Evolutionary conservation across 2,888 invertebrate species (phyloP), one percentile per base, ranked within the genome.

Genomic region (Epistrophe eligans): DNA sequence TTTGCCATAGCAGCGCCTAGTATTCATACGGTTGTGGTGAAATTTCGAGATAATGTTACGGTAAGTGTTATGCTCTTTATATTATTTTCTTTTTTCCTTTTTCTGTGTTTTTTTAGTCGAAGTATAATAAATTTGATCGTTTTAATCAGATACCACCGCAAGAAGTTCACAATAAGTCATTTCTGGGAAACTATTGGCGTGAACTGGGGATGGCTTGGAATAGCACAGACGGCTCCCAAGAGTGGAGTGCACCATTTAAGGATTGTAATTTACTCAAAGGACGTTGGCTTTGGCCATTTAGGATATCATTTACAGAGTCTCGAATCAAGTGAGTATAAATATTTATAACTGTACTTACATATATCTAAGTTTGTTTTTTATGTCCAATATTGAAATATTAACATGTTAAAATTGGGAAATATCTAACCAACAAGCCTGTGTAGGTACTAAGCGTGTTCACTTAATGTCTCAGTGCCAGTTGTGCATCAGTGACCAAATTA

Each of bases 251-350:
- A n/a, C 93, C 93, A 24, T 93, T 93, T 85, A 90, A 91, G 79
- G 93, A 93, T 89, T 93, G 93, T 89, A 92, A 91, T 89, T 90
- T 93, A 79, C 89, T 93, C 79, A 90, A 91, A 55, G 91, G 92
- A 32, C 91, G 93, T 89, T 93, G 93, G 93, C 88, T 93, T 28
- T 93, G 93, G 93, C 93, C 93, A 32, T 93, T 93, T 91, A 92
- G 93, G 89, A 91, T 92, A 89, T 93, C 93, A 84, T 92, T 91
- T 88, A 90, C 90, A 77, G 92, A 92, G 89, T 90, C 90, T 73
- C 91, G 91, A 90, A 91, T 92, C 89, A 93, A 92, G 93, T 93
- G 83, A 90, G 91, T 90, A 7, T 2, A 32, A 6, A 32, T 32
- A 7, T 32, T 4, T 7, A 32, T 32, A 6, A 32, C 5, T 32